Percentiles rank a stretch among this genome's conserved stretches.
Conservation (phyloP, 1,140 invertebrate species). For the Periplaneta americana region DNA sequence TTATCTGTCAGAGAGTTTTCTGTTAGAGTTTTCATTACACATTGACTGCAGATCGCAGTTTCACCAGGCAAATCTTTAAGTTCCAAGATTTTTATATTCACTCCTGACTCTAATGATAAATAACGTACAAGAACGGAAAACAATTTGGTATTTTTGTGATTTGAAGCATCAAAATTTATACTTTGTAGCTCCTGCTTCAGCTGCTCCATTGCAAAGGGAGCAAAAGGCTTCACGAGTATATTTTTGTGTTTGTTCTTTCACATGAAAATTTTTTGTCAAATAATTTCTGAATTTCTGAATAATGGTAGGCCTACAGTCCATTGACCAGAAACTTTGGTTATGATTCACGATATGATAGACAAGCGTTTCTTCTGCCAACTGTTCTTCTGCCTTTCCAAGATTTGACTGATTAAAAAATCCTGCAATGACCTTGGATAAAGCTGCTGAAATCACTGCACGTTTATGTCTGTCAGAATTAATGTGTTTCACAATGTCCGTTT, state of each 20-base stretch:
- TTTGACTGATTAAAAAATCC: no score
- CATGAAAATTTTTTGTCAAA: constrained; percentile 2
- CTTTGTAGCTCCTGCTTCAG: constrained; percentile 12
- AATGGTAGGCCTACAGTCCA: constrained; percentile 11
- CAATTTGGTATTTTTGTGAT: constrained; percentile 17
- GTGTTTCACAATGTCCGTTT: constrained; percentile 14
- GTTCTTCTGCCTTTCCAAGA: constrained; percentile 7
- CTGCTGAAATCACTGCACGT: no score
- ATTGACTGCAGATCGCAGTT: background rate
- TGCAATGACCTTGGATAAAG: background rate
- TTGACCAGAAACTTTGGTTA: constrained; percentile 17
- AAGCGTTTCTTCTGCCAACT: constrained; percentile 12
- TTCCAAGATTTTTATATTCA: constrained; percentile 5
- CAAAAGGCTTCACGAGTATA: constrained; percentile 7
- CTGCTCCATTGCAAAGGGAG: constrained; percentile 1
- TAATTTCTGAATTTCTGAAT: constrained; percentile 1
- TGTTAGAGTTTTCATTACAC: constrained; percentile 12
- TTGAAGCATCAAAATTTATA: constrained; percentile 15
- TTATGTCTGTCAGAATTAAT: background rate
- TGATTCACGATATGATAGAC: constrained; percentile 15
- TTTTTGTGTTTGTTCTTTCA: constrained; percentile 13
- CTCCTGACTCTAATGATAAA: constrained; percentile 5
- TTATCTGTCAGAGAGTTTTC: constrained; percentile 4
- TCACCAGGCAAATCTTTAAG: constrained; percentile 15
- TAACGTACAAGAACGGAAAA: constrained; percentile 12